Evolutionary conservation across 2,113 vertebrate genomes (phyloP).

Genomic region (Muntiacus reevesi): DNA sequence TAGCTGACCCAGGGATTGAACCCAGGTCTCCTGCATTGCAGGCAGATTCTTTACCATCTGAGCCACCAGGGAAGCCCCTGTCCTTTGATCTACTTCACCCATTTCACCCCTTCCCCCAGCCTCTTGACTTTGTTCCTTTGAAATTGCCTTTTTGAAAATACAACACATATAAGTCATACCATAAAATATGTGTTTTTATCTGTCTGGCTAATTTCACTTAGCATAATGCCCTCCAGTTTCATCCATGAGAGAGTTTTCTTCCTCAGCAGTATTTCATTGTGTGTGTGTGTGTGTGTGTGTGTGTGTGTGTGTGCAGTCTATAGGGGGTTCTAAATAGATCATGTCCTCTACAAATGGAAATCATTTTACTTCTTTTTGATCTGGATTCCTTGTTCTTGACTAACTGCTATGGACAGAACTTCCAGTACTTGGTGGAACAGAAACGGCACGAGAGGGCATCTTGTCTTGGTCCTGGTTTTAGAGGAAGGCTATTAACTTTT

Average conservation of each 20-base stretch:
- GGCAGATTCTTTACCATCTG: neutral
- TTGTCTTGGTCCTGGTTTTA: neutral
- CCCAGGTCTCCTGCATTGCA: neutral
- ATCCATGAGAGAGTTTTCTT: neutral
- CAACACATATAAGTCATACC: neutral
- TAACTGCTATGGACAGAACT: neutral
- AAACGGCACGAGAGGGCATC: neutral
- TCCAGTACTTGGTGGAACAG: neutral
- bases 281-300: neutral
- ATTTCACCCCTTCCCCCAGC: neutral
- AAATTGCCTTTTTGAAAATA: neutral
- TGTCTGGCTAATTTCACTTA: neutral
- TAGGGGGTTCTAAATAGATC: neutral
- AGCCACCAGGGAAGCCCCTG: neutral
- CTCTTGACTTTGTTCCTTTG: neutral
- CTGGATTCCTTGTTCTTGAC: neutral
- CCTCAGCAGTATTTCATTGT: neutral
- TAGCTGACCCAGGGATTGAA: neutral
- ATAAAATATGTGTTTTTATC: neutral
- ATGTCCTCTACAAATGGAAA: neutral
- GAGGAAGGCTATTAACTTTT: neutral
- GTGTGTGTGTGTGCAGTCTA: rapidly evolving
- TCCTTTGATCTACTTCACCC: neutral
- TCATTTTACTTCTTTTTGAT: neutral
- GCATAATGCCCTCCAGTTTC: neutral